phyloP scores from a whole-genome alignment of 92 coral and sea anemone genomes.

The Galaxea fascicularis region DNA sequence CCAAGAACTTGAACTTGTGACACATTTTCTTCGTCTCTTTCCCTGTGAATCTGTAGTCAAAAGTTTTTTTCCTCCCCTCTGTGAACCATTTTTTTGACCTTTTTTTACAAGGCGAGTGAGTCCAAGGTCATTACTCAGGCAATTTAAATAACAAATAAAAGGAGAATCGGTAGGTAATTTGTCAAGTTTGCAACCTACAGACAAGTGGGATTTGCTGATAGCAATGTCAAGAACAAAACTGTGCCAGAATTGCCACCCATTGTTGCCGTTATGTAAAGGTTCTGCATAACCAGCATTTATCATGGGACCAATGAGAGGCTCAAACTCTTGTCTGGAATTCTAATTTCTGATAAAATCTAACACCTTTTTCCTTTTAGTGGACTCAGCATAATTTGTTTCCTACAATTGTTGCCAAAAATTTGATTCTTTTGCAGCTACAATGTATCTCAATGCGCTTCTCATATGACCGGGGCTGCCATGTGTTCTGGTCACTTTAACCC shows the following conservation, averaged over 20 bases:
- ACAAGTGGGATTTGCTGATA: slow-evolving; percentile 4
- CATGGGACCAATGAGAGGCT: slow-evolving; percentile 42
- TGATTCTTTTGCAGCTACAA: slow-evolving; percentile 57
- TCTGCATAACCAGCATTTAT: slow-evolving; percentile 55
- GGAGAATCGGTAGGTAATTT: slow-evolving; percentile 21
- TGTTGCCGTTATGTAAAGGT: slow-evolving; percentile 55
- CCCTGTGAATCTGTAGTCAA: slow-evolving; percentile 60
- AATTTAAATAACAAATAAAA: slow-evolving; percentile 25
- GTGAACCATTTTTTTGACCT: slow-evolving; percentile 52
- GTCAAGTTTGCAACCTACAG: slow-evolving; percentile 7
- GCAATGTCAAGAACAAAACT: slow-evolving; percentile 28
- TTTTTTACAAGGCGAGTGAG: slow-evolving; percentile 39
- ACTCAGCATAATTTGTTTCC: slow-evolving; percentile 20
- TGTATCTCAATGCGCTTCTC: slow-evolving; percentile 40
- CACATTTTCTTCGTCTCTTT: slow-evolving; percentile 65
- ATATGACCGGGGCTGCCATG: slow-evolving; percentile 67
- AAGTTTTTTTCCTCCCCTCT: slow-evolving; percentile 55
- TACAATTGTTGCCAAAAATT: slow-evolving; percentile 30
- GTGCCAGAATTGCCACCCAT: slow-evolving; percentile 53
- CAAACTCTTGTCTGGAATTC: slow-evolving; percentile 53
- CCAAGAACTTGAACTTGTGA: slow-evolving; percentile 52
- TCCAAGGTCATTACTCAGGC: too few species aligned
- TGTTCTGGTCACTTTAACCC: slow-evolving; percentile 48
- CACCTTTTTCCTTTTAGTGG: slow-evolving; percentile 49
- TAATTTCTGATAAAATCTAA: slow-evolving; percentile 36